A percentile compares a stretch with the other conserved stretches of the same genome.
phyloP scores from a whole-genome alignment of 2,888 invertebrate genomes.

The Homarus gammarus region DNA sequence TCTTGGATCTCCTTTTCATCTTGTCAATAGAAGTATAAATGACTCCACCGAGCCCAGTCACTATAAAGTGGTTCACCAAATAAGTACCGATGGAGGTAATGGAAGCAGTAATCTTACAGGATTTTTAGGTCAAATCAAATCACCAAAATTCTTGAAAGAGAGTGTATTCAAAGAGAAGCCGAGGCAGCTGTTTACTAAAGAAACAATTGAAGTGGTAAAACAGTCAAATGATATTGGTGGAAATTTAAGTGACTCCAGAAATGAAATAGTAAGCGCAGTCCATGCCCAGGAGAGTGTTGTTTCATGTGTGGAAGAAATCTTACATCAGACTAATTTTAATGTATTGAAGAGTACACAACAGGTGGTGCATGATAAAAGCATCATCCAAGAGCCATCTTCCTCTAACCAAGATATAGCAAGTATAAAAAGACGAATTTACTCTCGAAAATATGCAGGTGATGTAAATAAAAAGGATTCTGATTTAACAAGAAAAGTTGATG shows the following conservation, averaged over 20 bases:
- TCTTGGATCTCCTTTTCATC: not conserved
- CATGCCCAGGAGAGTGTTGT: not conserved
- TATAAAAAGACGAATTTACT: constrained; percentile 18
- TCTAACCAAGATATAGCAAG: constrained; percentile 15
- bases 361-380: not conserved
- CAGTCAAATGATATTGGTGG: not conserved
- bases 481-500: not conserved
- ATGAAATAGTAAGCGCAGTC: not conserved
- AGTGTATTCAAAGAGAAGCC: not conserved
- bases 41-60: not conserved
- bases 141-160: not conserved
- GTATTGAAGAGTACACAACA: not conserved
- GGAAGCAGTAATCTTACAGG: not conserved
- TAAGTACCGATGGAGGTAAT: not conserved
- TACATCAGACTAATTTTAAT: not conserved
- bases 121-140: not conserved
- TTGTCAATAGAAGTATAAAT: not conserved
- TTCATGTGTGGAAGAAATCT: not conserved
- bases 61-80: not conserved
- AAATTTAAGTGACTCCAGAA: not conserved
- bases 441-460: constrained; percentile 10
- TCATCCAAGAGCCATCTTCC: not conserved
- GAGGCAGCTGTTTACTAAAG: not conserved
- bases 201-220: not conserved
- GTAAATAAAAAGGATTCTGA: not conserved